Base-by-base conservation (phyloP, 2,113 vertebrate genomes). In the Ceyx melanurus region DNA sequence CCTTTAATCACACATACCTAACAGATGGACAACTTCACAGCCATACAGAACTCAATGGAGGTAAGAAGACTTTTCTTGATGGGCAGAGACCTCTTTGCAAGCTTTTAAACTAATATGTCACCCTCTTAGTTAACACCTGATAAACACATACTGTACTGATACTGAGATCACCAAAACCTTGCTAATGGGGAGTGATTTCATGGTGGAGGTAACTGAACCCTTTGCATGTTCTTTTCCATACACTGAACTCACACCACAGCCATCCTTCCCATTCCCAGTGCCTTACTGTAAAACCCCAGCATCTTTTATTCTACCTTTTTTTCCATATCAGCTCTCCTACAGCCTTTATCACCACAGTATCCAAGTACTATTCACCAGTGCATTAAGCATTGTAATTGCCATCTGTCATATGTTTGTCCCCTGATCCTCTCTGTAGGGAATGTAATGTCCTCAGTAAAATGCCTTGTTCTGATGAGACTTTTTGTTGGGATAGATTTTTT, bases 321-420 rank as follows among this genome's bases (percentile, higher is more conserved):
- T 87, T 84, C 50, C 72, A 1, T 66, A 73, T 67, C 0, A 0
- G 9, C 60, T 77, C 72, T 53, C 28, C 67, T 35, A 67, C 64
- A 86, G 29, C 75, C 46, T 87, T 91, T 95, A 91, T 92, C 78
- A 76, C 74, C 58, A 31, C 16, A 13, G 10, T 79, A 82, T 90
- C 82, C 85, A 74, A 91, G 78, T 62, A 90, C 40, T 20, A 58
- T 85, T 89, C 71, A 85, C n/a, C 56, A 80, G 71, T 53, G 64
- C 89, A 48, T 93, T 95, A 93, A 73, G 54, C 75, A 48, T 35
- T 1, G 6, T 86, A 77, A 64, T 64, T 58, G 12, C 72, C 92
- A 91, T 92, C 92, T 96, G 92, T 80, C 56, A 15, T 37, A 10
- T 81, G 33, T 94, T 95, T 94, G 33, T 79, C 42, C 53, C 76